Evolutionary conservation across 2,888 invertebrate genomes (phyloP).

Genomic region (Muschampia plurimacula): DNA sequence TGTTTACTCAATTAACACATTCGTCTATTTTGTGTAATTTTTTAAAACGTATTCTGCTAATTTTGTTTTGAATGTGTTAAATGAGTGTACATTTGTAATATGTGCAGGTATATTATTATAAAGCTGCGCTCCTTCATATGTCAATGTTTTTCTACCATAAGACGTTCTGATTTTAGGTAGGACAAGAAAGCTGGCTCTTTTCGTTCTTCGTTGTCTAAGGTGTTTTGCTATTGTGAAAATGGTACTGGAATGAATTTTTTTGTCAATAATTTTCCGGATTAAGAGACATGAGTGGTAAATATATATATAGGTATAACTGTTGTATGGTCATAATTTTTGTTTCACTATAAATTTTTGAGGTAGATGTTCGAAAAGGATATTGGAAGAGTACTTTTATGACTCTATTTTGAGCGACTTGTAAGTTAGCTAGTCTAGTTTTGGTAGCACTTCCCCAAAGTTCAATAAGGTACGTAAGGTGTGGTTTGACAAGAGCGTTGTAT

Average conservation of each 20-base stretch:
- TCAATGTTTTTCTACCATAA: background rate
- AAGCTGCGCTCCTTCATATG: background rate
- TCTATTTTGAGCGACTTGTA: slow-evolving; percentile 16
- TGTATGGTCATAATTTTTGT: slow-evolving; percentile 1
- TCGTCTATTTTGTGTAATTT: no score
- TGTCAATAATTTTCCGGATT: background rate
- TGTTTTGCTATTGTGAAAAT: slow-evolving; percentile 4
- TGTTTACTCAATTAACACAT: background rate
- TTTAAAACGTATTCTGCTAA: no score
- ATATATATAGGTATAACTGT: slow-evolving; percentile 6
- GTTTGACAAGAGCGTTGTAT: slow-evolving; percentile 19
- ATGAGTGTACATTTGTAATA: background rate
- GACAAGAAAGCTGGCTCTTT: slow-evolving; percentile 5
- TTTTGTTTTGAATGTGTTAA: background rate
- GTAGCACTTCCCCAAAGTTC: background rate
- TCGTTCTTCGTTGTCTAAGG: background rate
- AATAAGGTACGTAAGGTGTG: slow-evolving; percentile 1
- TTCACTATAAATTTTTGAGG: background rate
- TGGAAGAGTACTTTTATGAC: slow-evolving; percentile 15
- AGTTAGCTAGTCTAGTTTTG: slow-evolving; percentile 9
- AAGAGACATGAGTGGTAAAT: slow-evolving; percentile 1
- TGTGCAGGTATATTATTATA: background rate
- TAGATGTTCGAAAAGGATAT: slow-evolving; percentile 18
- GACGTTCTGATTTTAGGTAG: slow-evolving; percentile 6
- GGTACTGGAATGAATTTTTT: slow-evolving; percentile 1